Conservation (phyloP, 2,113 vertebrate species). For the Brienomyrus longianalis region DNA sequence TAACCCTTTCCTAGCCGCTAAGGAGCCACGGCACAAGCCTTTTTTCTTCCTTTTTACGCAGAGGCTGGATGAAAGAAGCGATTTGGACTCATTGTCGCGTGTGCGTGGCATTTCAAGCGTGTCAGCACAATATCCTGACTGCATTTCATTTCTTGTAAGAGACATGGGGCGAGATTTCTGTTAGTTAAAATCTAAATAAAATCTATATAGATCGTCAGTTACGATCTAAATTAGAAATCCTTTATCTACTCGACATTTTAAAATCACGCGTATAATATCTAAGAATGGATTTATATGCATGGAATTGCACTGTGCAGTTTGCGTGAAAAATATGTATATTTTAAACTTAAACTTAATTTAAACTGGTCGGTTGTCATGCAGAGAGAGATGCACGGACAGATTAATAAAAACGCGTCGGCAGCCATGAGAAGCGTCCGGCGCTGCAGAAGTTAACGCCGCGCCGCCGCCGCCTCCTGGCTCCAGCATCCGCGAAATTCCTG, state of each 20-base stretch:
- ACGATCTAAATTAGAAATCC: neutral
- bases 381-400: neutral
- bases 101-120: neutral
- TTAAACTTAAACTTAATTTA: neutral
- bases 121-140: neutral
- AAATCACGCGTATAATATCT: neutral
- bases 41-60: neutral
- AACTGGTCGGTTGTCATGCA: neutral
- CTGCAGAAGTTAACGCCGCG: constrained; percentile 55
- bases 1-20: constrained; percentile 48
- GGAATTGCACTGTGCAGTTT: neutral
- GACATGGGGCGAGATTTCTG: neutral
- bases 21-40: neutral
- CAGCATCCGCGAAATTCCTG: constrained; percentile 66
- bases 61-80: neutral
- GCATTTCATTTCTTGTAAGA: neutral
- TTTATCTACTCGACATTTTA: neutral
- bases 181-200: neutral
- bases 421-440: constrained; percentile 19
- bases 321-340: neutral
- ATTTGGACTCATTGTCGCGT: neutral
- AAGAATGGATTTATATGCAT: neutral
- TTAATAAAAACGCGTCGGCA: neutral
- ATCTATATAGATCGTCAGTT: neutral
- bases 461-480: constrained; percentile 51